Base-by-base conservation (phyloP, 2,888 invertebrate species). In the Augochlorella aurata region DNA sequence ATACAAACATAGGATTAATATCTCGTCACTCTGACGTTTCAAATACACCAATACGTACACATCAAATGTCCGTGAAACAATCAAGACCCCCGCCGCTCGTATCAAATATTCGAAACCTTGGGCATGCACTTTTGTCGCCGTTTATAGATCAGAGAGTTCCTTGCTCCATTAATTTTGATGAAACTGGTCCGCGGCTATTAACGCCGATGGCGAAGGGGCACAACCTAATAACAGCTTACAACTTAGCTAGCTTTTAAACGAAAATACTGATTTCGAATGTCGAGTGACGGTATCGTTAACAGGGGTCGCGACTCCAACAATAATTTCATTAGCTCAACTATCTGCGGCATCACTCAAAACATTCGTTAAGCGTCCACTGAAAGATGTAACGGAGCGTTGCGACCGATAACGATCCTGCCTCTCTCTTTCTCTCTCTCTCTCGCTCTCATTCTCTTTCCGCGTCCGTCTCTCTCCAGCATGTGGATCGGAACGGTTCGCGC, bases 281-380 rank as follows among this genome's bases (percentile, higher is more conserved):
- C 29, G 52, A 38, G 18, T 68, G 29, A 63, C n/a, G n/a, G 63
- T 47, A 58, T 77, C 66, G 71, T 65, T 76, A 76, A 70, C 70
- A 63, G 52, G 18, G 24, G 38, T 49, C 47, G 66, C 54, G 66
- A n/a, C 54, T 66, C 47, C 16, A 44, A 10, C 38, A 72, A 77
- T 72, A 52, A 77, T 80, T 72, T 72, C 71, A 79, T 76, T 74
- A 65, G 76, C 73, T 47, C 70, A 52, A 38, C 69, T 87, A 85
- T 83, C 87, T 52, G 67, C 45, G 50, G 54, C 74, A 69, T 79
- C 77, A 49, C 47, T 52, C 65, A 67, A 49, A 72, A 73, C 87
- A 87, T 86, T 87, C 76, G 80, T 87, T 84, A 80, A 65, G 72
- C 67, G 77, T 77, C 75, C 81, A 79, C 83, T 85, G 75, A 77